Evolutionary conservation across 2,113 vertebrate genomes (phyloP).

Genomic region (Mesitornis unicolor): DNA sequence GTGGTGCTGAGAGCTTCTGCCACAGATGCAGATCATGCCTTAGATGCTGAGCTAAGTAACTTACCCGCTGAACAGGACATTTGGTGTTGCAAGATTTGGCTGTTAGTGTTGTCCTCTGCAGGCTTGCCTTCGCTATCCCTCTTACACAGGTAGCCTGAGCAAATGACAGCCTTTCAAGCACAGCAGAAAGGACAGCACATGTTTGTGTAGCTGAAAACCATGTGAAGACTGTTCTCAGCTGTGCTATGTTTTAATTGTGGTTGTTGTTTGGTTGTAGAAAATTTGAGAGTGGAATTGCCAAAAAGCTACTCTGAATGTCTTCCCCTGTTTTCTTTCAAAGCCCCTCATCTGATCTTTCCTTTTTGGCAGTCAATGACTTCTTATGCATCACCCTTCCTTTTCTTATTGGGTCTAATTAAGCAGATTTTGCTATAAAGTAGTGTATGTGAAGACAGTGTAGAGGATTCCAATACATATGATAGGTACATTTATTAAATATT

Average conservation of each 20-base stretch:
- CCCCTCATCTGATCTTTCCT: neutral
- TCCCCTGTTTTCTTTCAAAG: neutral
- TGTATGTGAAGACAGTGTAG: neutral
- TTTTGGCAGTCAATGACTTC: neutral
- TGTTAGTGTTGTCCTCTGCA: neutral
- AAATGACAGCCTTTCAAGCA: neutral
- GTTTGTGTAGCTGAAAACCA: neutral
- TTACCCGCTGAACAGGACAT: neutral
- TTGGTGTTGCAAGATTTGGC: neutral
- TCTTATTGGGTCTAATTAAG: neutral
- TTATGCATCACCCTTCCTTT: neutral
- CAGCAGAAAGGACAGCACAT: neutral
- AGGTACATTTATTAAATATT: neutral
- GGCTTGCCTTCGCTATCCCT: neutral
- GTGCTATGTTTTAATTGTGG: neutral
- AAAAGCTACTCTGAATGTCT: neutral
- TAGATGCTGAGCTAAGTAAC: neutral
- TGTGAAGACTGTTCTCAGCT: neutral
- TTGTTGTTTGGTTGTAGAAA: neutral
- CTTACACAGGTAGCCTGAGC: neutral
- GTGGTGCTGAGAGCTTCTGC: neutral
- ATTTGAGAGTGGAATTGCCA: neutral
- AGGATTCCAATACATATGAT: neutral
- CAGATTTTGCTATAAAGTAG: neutral
- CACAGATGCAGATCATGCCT: neutral